Evolutionary conservation across 2,113 vertebrate genomes (phyloP).

Genomic region (Hyaena hyaena): DNA sequence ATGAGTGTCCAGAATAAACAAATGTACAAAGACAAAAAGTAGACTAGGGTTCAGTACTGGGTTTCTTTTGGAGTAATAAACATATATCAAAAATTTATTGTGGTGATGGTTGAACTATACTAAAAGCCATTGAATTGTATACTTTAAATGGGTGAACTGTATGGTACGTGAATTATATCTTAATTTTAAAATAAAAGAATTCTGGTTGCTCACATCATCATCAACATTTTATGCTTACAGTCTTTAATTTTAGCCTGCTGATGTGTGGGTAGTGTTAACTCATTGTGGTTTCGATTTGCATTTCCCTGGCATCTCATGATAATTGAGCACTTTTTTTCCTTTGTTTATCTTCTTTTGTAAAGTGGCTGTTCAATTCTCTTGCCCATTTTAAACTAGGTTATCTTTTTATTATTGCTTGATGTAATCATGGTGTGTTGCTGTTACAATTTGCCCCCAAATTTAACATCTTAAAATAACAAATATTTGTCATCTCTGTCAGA

Average conservation of each 20-base stretch:
- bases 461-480: not conserved
- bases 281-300: not conserved
- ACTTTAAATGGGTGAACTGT: not conserved
- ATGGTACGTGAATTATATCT: not conserved
- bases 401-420: constrained; percentile 18
- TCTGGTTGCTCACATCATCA: not conserved
- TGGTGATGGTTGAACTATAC: not conserved
- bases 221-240: not conserved
- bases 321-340: not conserved
- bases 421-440: not conserved
- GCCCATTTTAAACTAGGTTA: not conserved
- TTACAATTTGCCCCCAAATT: not conserved
- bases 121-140: not conserved
- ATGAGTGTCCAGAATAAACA: not conserved
- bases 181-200: not conserved
- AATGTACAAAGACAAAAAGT: not conserved
- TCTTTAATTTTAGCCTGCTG: not conserved
- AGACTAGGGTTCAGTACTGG: not conserved
- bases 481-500: not conserved
- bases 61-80: not conserved
- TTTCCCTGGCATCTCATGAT: not conserved
- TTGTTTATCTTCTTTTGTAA: not conserved
- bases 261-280: not conserved
- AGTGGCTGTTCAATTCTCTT: not conserved
- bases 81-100: not conserved